Percentiles rank a stretch among this genome's conserved stretches.
Conservation (phyloP, 2,113 vertebrate species). For the Oncorhynchus tshawytscha region DNA sequence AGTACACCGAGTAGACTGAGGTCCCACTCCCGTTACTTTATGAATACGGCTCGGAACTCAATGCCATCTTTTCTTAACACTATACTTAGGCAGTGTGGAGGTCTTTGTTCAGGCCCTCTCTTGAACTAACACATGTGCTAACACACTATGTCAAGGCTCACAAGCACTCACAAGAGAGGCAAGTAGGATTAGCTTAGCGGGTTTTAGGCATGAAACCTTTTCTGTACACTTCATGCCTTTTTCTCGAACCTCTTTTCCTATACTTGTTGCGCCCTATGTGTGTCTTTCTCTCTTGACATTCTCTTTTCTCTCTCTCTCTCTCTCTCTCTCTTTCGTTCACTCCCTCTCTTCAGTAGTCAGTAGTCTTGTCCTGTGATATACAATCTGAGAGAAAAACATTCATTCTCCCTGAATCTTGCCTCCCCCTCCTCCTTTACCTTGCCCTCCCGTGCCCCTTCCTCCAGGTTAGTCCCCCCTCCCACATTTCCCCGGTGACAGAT, state of each 20-base stretch:
- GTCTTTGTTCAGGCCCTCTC: background rate
- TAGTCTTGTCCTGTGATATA: background rate
- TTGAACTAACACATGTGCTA: too few relatives aligned
- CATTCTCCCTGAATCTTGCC: background rate
- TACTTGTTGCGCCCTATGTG: too few relatives aligned
- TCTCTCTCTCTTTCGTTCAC: too few relatives aligned
- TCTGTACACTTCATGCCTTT: background rate
- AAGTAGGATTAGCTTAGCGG: too few relatives aligned
- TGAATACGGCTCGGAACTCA: slow-evolving; percentile 42
- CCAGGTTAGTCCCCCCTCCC: background rate
- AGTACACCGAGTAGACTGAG: too few relatives aligned
- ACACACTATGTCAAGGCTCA: background rate
- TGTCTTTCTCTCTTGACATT: too few relatives aligned
- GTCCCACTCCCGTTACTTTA: background rate
- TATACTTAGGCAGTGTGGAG: background rate
- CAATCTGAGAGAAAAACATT: background rate
- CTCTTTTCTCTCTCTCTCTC: too few relatives aligned
- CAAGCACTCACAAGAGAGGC: background rate
- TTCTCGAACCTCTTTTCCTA: background rate
- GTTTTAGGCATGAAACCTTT: background rate
- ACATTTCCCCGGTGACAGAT: slow-evolving; percentile 63
- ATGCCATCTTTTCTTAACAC: slow-evolving; percentile 31
- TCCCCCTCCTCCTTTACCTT: too few relatives aligned
- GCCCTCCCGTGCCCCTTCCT: background rate
- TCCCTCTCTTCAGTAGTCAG: background rate